Evolutionary conservation across 1,140 invertebrate genomes (phyloP).

Genomic region (Bombus sibiricus): DNA sequence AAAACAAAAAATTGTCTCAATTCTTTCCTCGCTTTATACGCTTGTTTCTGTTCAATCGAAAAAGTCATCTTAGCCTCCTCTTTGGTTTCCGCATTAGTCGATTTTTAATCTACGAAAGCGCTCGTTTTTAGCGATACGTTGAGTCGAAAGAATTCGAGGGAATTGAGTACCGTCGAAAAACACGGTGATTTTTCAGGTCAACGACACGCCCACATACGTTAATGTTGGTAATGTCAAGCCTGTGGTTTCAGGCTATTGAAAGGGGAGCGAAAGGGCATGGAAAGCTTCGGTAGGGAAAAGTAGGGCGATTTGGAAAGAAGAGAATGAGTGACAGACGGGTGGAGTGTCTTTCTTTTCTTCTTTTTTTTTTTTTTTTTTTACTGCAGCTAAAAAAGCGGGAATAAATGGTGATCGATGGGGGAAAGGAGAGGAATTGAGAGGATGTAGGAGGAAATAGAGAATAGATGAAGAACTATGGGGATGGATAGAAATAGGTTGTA

Average conservation of each 20-base stretch:
- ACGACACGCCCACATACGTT: constrained; percentile 8
- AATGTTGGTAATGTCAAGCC: not conserved
- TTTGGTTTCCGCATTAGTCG: too few relatives aligned
- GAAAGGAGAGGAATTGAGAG: not conserved
- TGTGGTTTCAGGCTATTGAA: not conserved
- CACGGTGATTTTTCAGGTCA: not conserved
- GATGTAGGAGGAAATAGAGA: not conserved
- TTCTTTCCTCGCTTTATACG: too few relatives aligned
- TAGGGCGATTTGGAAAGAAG: not conserved
- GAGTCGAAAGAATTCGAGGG: not conserved
- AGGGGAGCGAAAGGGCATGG: not conserved
- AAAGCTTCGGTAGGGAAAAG: not conserved
- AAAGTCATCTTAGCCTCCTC: too few relatives aligned
- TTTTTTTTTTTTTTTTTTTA: not conserved
- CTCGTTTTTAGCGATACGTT: not conserved
- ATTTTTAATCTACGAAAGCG: too few relatives aligned
- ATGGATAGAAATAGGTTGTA: not conserved
- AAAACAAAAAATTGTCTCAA: too few relatives aligned
- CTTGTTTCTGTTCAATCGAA: too few relatives aligned
- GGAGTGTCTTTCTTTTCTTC: not conserved
- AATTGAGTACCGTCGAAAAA: not conserved
- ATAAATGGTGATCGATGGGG: not conserved
- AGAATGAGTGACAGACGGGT: not conserved
- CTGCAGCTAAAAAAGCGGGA: not conserved
- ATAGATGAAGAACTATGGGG: not conserved